phyloP scores from a whole-genome alignment of 1,140 invertebrate species.

The Eriocheir sinensis region DNA sequence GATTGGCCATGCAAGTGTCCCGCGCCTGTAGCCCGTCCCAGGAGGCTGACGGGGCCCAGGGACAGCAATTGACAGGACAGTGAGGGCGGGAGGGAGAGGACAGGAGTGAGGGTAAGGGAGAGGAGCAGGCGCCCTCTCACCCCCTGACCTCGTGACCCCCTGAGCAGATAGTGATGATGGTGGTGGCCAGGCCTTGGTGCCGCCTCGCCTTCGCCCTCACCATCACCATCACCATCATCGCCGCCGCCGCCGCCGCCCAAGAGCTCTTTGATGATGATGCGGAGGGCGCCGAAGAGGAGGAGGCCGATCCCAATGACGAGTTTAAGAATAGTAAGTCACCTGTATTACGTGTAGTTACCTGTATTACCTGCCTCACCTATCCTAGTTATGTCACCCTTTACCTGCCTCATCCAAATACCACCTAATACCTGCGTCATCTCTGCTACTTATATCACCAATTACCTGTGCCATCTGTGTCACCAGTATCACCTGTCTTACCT shows the following conservation, averaged over 20 bases:
- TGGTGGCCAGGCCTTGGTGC: not conserved
- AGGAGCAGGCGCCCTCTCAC: too few species aligned
- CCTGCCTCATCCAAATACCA: too few species aligned
- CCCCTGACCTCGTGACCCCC: not conserved
- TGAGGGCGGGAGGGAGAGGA: not conserved
- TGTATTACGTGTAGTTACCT: too few species aligned
- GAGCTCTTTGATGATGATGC: conserved; percentile 50
- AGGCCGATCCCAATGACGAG: conserved; percentile 57
- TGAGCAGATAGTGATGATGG: conserved; percentile 18
- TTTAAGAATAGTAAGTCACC: conserved; percentile 65
- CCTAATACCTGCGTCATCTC: too few species aligned
- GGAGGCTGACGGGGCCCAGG: not conserved
- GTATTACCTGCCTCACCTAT: too few species aligned
- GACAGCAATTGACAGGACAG: not conserved
- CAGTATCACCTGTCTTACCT: too few species aligned
- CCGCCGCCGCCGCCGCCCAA: conserved; percentile 13
- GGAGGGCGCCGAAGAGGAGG: conserved; percentile 20
- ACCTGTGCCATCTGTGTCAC: too few species aligned
- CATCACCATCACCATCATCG: not conserved
- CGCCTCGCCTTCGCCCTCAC: not conserved
- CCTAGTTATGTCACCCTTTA: too few species aligned
- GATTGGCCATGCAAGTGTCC: not conserved
- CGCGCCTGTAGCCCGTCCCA: not conserved
- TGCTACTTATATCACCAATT: too few species aligned
- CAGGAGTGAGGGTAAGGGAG: not conserved